phyloP scores from a whole-genome alignment of 2,113 vertebrate genomes.

The Coptodon rendalli region DNA sequence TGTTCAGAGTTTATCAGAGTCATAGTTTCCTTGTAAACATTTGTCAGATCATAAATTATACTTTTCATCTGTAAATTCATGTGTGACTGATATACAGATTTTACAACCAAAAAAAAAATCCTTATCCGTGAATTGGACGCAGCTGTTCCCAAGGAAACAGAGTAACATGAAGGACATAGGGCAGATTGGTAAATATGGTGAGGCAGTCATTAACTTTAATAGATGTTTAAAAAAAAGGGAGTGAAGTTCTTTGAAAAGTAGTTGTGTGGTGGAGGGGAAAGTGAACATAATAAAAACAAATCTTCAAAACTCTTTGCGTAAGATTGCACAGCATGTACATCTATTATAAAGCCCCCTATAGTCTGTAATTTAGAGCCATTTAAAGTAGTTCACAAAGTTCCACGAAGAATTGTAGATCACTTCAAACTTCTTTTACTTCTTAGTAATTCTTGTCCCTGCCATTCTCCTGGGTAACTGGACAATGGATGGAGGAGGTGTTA shows the following conservation, averaged over 20 bases:
- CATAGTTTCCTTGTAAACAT: not conserved
- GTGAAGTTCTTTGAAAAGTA: not conserved
- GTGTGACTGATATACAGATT: not conserved
- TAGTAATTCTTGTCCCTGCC: not conserved
- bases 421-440: not conserved
- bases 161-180: not conserved
- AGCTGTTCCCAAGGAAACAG: not conserved
- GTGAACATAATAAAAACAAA: not conserved
- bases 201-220: slow-evolving; percentile 4
- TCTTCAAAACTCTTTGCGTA: not conserved
- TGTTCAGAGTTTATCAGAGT: not conserved
- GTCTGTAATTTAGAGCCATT: not conserved
- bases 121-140: not conserved
- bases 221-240: not conserved
- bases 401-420: not conserved
- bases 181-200: not conserved
- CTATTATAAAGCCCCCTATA: not conserved
- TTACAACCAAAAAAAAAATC: not conserved
- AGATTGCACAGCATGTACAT: not conserved
- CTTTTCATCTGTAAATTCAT: not conserved
- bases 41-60: not conserved
- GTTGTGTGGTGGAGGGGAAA: not conserved
- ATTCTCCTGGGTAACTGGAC: not conserved
- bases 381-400: not conserved
- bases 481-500: not conserved